These are phyloP conservation scores for Panopea generosa DNA, from an alignment of 2,888 invertebrate genomes.

Conservation along the genomic window DNA sequence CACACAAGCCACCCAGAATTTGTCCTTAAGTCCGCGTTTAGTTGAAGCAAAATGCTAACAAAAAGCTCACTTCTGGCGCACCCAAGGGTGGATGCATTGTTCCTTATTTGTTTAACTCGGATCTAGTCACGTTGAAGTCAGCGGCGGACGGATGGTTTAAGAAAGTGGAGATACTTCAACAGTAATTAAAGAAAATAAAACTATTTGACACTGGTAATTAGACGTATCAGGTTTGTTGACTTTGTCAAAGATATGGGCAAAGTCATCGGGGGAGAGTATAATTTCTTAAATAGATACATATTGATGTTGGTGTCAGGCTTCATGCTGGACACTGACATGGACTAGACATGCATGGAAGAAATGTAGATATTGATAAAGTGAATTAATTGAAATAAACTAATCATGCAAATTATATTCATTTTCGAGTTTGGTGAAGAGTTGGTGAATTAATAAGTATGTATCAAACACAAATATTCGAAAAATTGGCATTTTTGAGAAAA, in stretches of 20 bases:
- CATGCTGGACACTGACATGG: too few relatives aligned
- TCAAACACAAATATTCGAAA: too few relatives aligned
- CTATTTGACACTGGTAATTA: conserved; percentile 47
- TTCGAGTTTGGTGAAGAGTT: too few relatives aligned
- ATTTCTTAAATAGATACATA: background rate
- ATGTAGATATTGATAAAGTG: too few relatives aligned
- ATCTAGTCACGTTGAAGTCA: conserved; percentile 49
- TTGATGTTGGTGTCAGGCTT: too few relatives aligned
- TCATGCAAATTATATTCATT: too few relatives aligned
- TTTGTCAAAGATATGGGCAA: background rate
- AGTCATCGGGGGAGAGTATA: background rate
- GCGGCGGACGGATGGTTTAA: conserved; percentile 40
- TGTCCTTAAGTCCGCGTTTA: background rate
- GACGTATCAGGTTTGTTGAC: conserved; percentile 5
- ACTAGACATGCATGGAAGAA: too few relatives aligned
- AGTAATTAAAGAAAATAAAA: conserved; percentile 60
- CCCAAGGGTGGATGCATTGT: conserved; percentile 31
- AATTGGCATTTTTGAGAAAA: too few relatives aligned
- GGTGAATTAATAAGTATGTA: too few relatives aligned
- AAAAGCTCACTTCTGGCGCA: background rate
- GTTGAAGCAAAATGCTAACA: background rate
- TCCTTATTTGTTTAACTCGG: conserved; percentile 48
- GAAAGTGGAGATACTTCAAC: conserved; percentile 52
- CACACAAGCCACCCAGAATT: background rate
- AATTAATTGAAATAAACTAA: too few relatives aligned